These are phyloP conservation scores for Amphiprion ocellaris DNA, from an alignment of 2,113 vertebrate genomes.

Conservation along the genomic window DNA sequence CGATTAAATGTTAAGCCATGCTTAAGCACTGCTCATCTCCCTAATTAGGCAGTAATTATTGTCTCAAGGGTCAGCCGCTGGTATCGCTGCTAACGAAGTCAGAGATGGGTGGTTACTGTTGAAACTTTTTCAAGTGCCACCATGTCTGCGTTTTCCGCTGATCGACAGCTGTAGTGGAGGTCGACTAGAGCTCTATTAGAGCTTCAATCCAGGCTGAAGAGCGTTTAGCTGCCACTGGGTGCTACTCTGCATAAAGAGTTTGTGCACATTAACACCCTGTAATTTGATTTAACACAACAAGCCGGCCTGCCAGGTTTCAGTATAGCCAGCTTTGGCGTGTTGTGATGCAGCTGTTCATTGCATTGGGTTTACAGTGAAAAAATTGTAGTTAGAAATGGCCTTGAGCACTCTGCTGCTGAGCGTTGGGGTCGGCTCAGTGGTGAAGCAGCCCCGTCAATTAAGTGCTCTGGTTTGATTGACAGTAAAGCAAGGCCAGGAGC, in stretches of 20 bases:
- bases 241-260: constrained; percentile 47
- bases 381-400: constrained; percentile 10
- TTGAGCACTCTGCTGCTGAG: background rate
- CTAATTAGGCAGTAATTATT: constrained; percentile 82
- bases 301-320: background rate
- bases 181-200: constrained; percentile 3
- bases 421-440: background rate
- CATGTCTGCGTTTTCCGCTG: background rate
- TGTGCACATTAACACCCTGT: constrained; percentile 58
- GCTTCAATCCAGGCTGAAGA: constrained; percentile 11
- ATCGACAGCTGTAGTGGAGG: background rate
- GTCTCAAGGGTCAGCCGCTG: constrained; percentile 65
- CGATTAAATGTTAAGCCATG: constrained; percentile 75
- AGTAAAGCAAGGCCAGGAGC: constrained; percentile 23
- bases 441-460: constrained; percentile 27
- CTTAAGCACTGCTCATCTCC: constrained; percentile 80
- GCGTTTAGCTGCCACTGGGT: constrained; percentile 31
- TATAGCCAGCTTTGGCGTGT: constrained; percentile 5
- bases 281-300: constrained; percentile 46
- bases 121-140: background rate
- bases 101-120: background rate
- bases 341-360: constrained; percentile 5
- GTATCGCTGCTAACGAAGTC: constrained; percentile 44
- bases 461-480: constrained; percentile 58
- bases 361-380: constrained; percentile 11